Base-by-base conservation (phyloP, 2,113 vertebrate species). In the Propithecus coquereli region DNA sequence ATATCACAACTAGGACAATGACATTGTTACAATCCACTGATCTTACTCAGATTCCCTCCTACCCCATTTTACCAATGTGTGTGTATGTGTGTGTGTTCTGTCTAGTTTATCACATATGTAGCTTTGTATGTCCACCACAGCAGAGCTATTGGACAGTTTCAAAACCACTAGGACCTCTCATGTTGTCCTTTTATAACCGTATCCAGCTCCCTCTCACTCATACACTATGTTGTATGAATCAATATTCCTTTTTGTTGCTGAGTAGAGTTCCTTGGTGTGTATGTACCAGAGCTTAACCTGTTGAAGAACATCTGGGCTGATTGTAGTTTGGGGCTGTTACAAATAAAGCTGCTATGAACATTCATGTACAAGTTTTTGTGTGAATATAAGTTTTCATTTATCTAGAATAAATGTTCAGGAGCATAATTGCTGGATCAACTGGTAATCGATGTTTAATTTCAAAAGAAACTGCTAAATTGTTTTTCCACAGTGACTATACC, bases 371-470 rank as follows among this genome's bases (percentile, higher is more conserved):
- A 45, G 52, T 77, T 70, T 88, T 65, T 84, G 61, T 70, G 57
- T 88, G 63, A 34, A 63, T 3, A 0, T 88, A 83, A 27, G 7
- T 90, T 87, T 90, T 81, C 23, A 68, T 88, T 96, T 96, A 61
- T 94, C 32, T 70, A 59, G 83, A 81, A n/a, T 86, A 70, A 93
- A 87, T 82, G 68, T 45, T 83, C 40, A 61, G 40, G 73, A 68
- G 43, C 66, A 25, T 34, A 47, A 2, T 93, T 73, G 30, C 45
- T 59, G n/a, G 27, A 18, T 94, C 22, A 20, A 91, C 20, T 81
- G 57, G 65, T 88, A 74, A 87, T 73, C 68, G 70, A 50, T 74
- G 50, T 92, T 96, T 90, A 81, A 86, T 94, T 94, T 92, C 87
- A 13, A 87, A 92, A 96, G 76, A 82, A 81, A 47, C 43, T 93